phyloP scores from a whole-genome alignment of 2,888 invertebrate genomes.

The Clanis bilineata region DNA sequence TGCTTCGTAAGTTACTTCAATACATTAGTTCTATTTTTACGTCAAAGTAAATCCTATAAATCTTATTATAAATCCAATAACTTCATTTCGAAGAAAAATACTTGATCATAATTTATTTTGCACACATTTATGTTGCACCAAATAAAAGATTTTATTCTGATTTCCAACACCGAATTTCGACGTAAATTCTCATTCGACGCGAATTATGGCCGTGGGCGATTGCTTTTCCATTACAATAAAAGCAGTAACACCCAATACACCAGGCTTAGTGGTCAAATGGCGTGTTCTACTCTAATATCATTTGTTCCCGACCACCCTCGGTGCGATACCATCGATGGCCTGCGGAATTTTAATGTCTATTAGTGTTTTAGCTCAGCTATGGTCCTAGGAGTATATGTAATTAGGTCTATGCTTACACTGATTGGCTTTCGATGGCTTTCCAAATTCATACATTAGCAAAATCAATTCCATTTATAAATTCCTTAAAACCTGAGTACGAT shows the following conservation, averaged over 20 bases:
- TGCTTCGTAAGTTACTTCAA: too few species aligned
- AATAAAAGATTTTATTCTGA: too few species aligned
- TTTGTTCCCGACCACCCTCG: neutral
- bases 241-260: neutral
- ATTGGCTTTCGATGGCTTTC: neutral
- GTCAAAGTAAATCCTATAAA: neutral
- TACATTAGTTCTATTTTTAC: neutral
- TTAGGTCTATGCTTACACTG: too few species aligned
- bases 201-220: neutral
- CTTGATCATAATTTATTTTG: too few species aligned
- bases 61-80: neutral
- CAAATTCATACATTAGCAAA: too few species aligned
- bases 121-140: too few species aligned
- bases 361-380: neutral
- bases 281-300: neutral
- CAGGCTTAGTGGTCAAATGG: neutral
- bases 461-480: too few species aligned
- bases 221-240: conserved; percentile 5
- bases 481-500: neutral
- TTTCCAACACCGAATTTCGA: neutral
- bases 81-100: neutral
- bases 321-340: neutral
- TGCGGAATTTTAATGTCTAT: neutral
- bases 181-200: neutral
- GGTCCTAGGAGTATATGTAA: neutral